phyloP scores from a whole-genome alignment of 1,140 invertebrate genomes.

The Popillia japonica region DNA sequence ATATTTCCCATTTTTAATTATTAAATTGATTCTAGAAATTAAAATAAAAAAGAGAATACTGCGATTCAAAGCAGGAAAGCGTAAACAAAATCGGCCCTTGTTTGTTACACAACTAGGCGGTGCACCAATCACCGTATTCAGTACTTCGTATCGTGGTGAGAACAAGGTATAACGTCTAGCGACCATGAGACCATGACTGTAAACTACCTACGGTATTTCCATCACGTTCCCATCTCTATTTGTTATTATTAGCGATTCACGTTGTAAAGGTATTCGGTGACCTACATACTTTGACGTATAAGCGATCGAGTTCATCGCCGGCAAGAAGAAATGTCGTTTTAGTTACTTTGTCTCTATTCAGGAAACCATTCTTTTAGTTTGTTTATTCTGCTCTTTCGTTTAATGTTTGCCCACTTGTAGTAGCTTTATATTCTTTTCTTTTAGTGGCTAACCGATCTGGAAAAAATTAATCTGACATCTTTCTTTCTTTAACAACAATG shows the following conservation, averaged over 20 bases:
- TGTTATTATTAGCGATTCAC: slow-evolving; percentile 30
- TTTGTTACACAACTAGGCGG: neutral
- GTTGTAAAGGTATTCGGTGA: slow-evolving; percentile 25
- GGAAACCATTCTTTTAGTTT: neutral
- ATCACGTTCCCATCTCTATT: slow-evolving; percentile 28
- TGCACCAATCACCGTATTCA: neutral
- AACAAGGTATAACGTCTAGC: neutral
- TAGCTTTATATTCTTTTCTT: neutral
- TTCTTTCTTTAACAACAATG: neutral
- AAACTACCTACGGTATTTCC: slow-evolving; percentile 29
- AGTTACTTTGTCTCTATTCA: neutral
- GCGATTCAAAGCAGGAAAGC: too few relatives aligned
- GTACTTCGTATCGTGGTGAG: neutral
- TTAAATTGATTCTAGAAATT: too few relatives aligned
- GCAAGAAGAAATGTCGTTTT: slow-evolving; percentile 16
- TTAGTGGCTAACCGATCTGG: neutral
- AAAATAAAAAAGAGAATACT: too few relatives aligned
- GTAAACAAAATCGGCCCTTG: neutral
- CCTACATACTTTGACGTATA: slow-evolving; percentile 14
- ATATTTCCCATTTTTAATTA: too few relatives aligned
- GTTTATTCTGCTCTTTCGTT: neutral
- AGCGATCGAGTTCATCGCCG: neutral
- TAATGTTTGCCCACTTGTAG: neutral
- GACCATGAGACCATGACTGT: slow-evolving; percentile 1
- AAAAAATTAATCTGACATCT: neutral